Evolutionary conservation across 2,888 invertebrate genomes (phyloP), one percentile per base, ranked within the genome.

Genomic region (Drosophila aldrichi): DNA sequence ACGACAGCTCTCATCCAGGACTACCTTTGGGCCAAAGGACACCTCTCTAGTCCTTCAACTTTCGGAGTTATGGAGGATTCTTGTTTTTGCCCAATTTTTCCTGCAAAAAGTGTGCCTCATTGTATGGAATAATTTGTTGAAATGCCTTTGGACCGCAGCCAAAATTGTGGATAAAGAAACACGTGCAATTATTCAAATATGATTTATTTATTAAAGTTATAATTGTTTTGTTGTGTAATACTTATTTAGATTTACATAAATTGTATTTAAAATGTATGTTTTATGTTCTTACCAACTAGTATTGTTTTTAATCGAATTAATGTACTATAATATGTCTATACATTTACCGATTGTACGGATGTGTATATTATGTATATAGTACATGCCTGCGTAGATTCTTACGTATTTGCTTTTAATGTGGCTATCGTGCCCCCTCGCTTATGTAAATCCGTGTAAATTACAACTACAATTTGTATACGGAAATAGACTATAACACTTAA

Each of bases 401-500:
- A 84, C 88, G 82, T 85, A 87, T 78, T 84, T 74, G 69, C 67
- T 62, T 81, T 76, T 73, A 49, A 66, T 74, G 68, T 71, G 61
- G 38, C 43, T 41, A 58, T 18, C 40, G 58, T 71, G 44, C 56
- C 49, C 59, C 48, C 48, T 52, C 32, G 44, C 81, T 74, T 74
- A 80, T 74, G 77, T 79, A 82, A 73, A 76, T 82, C 87, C 78
- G 71, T 74, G 63, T 79, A 46, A 74, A 81, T 79, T 82, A 83
- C 58, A 74, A 40, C 82, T 83, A 87, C 67, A 73, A 65, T 81
- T 79, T 79, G 69, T 75, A 77, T 82, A 87, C 71, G 77, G 79
- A 88, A 81, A 79, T 85, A 85, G 72, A 74, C 88, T 85, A 82
- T 84, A 84, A 84, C 83, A 84, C 83, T 84, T 84, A 88, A 70